Conservation (phyloP, 2,888 invertebrate species). For the Poecilobothrus nobilitatus region DNA sequence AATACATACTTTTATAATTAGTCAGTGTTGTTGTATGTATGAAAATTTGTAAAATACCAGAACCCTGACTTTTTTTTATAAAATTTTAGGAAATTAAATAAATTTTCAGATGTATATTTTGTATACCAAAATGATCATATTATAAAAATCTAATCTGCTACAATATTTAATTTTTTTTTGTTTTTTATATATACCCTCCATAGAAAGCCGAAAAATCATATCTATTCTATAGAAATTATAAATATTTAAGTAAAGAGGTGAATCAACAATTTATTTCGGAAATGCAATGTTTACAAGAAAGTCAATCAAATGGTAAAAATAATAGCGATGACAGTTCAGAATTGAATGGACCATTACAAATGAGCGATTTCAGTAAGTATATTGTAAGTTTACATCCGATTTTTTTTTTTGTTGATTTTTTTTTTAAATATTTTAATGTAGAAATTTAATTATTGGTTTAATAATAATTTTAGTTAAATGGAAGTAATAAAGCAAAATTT, state of each 20-base stretch:
- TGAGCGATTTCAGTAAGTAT: slow-evolving; percentile 36
- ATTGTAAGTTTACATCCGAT: not conserved
- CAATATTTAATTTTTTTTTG: no score
- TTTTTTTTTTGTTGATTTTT: not conserved
- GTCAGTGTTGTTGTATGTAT: no score
- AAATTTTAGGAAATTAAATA: no score
- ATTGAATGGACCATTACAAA: slow-evolving; percentile 21
- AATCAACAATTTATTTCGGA: slow-evolving; percentile 33
- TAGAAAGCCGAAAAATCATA: slow-evolving; percentile 37
- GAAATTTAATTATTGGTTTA: no score
- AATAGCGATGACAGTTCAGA: slow-evolving; percentile 18
- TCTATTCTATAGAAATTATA: slow-evolving; percentile 36
- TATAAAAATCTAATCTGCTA: no score
- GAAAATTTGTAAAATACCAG: no score
- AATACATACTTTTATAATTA: no score
- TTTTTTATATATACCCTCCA: no score
- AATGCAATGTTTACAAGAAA: slow-evolving; percentile 31
- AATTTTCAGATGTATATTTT: no score
- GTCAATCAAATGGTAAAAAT: slow-evolving; percentile 20
- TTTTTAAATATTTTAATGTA: not conserved
- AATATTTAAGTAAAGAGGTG: slow-evolving; percentile 27
- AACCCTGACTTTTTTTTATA: no score
- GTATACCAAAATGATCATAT: no score
- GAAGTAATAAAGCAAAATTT: not conserved
- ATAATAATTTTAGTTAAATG: not conserved